Evolutionary conservation across 2,797 vertebrate species (phyloP), one percentile per base, ranked within the genome.

Genomic region (Oreochromis grahami): DNA sequence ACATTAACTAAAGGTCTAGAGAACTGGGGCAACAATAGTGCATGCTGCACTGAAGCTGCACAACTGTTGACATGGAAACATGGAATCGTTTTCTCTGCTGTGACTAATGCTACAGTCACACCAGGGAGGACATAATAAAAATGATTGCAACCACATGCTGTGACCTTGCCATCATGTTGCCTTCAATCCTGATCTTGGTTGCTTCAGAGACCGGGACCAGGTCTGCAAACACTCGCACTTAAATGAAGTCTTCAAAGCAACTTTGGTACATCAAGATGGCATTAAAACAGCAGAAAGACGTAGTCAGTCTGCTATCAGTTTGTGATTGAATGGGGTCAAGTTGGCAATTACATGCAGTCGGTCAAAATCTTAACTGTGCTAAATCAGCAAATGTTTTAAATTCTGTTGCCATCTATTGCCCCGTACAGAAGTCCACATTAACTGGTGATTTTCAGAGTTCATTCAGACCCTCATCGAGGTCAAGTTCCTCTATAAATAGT

Each of bases 151-250:
- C 38, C 21, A 15, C 2, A 1, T 43, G 13, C 38, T 43, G 21
- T 43, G 63, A 26, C 21, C 3, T 43, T 43, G 38, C 8, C 13
- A 68, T 68, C 38, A 15, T 3, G 8, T 24, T 68, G 63, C 12
- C 13, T 68, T 68, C 38, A 14, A 4, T 58, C 55, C 26, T 17
- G 26, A 58, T 58, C 14, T 58, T 1, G 38, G 38, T 24, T 26
- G 38, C 38, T 43, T 0, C 13, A 43, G 21, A 43, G n/a, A 43
- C 5, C 0, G 0, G 63, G 26, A 29, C 14, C 55, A 10, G 14
- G 36, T 68, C 63, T 26, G 13, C 38, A n/a, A 68, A 41, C 21
- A 26, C 38, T 9, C 4, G 38, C 21, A 15, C 38, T 10, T 24
- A 24, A 26, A 4, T 43, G 13, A 41, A 65, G 60, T 3, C 63